phyloP scores from a whole-genome alignment of 2,113 vertebrate species.

The Phylloscopus whistleri region DNA sequence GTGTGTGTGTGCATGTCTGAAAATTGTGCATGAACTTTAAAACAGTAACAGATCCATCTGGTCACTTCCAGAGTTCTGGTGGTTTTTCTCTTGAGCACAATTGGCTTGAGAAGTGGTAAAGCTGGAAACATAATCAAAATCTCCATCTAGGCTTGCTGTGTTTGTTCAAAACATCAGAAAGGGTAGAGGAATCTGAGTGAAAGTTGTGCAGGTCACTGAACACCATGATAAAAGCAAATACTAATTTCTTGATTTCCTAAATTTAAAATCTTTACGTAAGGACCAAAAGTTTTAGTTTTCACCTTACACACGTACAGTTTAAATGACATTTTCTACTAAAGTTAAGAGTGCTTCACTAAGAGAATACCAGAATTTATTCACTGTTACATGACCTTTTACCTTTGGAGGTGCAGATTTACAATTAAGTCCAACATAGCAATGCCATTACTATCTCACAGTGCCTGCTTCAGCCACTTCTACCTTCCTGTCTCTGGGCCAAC shows the following conservation, averaged over 20 bases:
- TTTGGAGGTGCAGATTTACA: background rate
- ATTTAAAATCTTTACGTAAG: background rate
- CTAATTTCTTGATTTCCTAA: background rate
- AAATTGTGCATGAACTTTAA: conserved; percentile 1
- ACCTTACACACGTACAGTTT: background rate
- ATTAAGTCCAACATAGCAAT: background rate
- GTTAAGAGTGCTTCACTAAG: background rate
- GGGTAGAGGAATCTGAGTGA: conserved; percentile 62
- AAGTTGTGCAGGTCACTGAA: background rate
- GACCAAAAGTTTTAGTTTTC: background rate
- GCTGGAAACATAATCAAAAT: conserved; percentile 55
- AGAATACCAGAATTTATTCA: background rate
- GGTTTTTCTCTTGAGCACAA: conserved; percentile 35
- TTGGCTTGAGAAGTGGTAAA: conserved; percentile 54
- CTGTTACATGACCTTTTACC: background rate
- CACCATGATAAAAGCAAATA: background rate
- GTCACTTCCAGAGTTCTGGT: conserved; percentile 35
- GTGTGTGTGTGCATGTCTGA: background rate
- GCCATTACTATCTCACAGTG: background rate
- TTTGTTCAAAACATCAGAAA: conserved; percentile 71
- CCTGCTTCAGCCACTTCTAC: background rate
- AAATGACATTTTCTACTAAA: background rate
- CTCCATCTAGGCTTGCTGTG: conserved; percentile 59
- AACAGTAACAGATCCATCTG: conserved; percentile 57
- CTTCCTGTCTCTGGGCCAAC: background rate